phyloP scores from a whole-genome alignment of 2,888 invertebrate genomes.

The Eucriotettix oculatus region DNA sequence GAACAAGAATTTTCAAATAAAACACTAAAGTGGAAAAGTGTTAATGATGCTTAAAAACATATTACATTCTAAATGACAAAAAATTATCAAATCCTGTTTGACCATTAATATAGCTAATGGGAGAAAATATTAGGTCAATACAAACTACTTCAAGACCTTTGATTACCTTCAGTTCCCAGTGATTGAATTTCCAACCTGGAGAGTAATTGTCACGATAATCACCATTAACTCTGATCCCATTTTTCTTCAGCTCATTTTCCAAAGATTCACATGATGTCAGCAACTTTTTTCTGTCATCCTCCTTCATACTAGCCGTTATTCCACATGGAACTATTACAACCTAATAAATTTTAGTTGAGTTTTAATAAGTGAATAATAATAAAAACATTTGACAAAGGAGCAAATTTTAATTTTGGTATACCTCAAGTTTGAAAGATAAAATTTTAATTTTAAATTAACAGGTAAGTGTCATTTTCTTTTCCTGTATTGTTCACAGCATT shows the following conservation, averaged over 20 bases:
- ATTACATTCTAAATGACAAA: too few species aligned
- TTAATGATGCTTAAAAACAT: too few species aligned
- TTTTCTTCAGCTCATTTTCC: slow-evolving; percentile 40
- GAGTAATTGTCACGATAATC: slow-evolving; percentile 92
- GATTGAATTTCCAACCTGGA: slow-evolving; percentile 98
- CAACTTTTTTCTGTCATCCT: slow-evolving; percentile 51
- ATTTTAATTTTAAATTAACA: too few species aligned
- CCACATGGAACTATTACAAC: slow-evolving; percentile 89
- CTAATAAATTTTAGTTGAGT: slow-evolving; percentile 18
- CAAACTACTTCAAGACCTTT: background rate
- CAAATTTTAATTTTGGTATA: too few species aligned
- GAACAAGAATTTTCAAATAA: too few species aligned
- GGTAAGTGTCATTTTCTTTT: too few species aligned
- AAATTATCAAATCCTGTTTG: background rate
- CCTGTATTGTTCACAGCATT: too few species aligned
- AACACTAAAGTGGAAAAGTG: too few species aligned
- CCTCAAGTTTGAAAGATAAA: too few species aligned
- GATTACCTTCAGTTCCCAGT: slow-evolving; percentile 80
- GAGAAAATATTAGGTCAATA: background rate
- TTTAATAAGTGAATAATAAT: background rate
- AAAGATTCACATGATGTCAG: slow-evolving; percentile 51
- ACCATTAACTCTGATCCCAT: slow-evolving; percentile 58
- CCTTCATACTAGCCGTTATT: slow-evolving; percentile 64
- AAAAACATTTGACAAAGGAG: background rate
- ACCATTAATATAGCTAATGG: background rate